These are phyloP conservation scores for Carollia perspicillata DNA, from an alignment of 2,113 vertebrate species.

Conservation along the genomic window DNA sequence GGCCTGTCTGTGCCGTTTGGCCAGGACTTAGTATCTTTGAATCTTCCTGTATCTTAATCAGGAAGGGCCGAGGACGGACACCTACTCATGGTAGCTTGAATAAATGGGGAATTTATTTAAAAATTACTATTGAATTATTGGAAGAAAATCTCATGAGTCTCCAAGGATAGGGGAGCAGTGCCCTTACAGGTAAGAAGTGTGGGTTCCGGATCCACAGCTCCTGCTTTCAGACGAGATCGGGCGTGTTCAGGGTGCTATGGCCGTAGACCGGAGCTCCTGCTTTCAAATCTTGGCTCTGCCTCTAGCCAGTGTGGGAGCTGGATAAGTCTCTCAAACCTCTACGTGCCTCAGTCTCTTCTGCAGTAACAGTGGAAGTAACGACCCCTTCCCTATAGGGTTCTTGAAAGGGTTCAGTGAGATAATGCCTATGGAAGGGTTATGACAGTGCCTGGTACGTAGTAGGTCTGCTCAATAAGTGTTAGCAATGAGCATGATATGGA, in stretches of 20 bases:
- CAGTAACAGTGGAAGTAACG: neutral
- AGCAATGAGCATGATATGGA: neutral
- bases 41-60: neutral
- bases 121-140: slow-evolving; percentile 5
- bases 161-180: neutral
- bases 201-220: neutral
- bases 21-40: neutral
- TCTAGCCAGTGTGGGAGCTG: neutral
- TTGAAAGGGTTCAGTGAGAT: neutral
- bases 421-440: neutral
- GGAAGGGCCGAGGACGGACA: neutral
- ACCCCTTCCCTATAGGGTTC: neutral
- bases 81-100: neutral
- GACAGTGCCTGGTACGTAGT: neutral
- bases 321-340: neutral
- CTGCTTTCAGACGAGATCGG: neutral
- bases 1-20: neutral
- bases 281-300: neutral
- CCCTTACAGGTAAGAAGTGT: neutral
- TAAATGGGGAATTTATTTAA: neutral
- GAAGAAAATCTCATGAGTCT: neutral
- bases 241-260: no score
- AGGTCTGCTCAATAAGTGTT: neutral
- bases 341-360: neutral
- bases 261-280: neutral